A percentile compares a stretch with the other conserved stretches of the same genome.
These are phyloP conservation scores for Mechanitis messenoides DNA, from an alignment of 2,888 invertebrate species.

Conservation along the genomic window DNA sequence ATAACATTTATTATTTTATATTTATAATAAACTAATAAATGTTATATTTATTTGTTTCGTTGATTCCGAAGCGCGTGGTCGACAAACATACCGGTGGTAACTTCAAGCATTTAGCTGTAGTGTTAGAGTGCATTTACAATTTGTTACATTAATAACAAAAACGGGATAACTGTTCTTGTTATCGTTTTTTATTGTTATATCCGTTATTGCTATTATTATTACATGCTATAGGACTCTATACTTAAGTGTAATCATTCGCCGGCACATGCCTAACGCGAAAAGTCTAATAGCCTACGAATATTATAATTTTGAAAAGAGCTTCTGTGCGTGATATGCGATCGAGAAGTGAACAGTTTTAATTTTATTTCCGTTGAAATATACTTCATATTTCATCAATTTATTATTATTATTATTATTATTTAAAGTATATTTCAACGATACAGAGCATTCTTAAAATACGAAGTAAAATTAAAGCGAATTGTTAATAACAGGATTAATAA, in stretches of 20 bases:
- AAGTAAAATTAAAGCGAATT: constrained; percentile 34
- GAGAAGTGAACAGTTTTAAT: constrained; percentile 54
- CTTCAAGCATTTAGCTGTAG: too few species aligned
- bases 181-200: too few species aligned
- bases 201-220: too few species aligned
- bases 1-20: too few species aligned
- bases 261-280: constrained; percentile 28
- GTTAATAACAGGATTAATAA: too few species aligned
- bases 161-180: too few species aligned
- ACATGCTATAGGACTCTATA: constrained; percentile 8
- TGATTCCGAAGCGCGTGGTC: too few species aligned
- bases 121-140: too few species aligned
- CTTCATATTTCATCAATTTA: constrained; percentile 32
- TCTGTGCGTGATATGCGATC: constrained; percentile 68
- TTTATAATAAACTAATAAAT: too few species aligned
- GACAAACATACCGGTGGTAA: too few species aligned
- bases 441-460: constrained; percentile 62
- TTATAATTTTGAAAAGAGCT: constrained; percentile 49
- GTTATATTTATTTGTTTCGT: too few species aligned
- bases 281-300: constrained; percentile 58
- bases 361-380: constrained; percentile 50
- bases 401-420: constrained; percentile 26
- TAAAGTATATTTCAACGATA: constrained; percentile 55
- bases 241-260: constrained; percentile 15
- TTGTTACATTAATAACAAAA: too few species aligned